Conservation (phyloP, 2,113 vertebrate species). For the Rhabdornis inornatus region DNA sequence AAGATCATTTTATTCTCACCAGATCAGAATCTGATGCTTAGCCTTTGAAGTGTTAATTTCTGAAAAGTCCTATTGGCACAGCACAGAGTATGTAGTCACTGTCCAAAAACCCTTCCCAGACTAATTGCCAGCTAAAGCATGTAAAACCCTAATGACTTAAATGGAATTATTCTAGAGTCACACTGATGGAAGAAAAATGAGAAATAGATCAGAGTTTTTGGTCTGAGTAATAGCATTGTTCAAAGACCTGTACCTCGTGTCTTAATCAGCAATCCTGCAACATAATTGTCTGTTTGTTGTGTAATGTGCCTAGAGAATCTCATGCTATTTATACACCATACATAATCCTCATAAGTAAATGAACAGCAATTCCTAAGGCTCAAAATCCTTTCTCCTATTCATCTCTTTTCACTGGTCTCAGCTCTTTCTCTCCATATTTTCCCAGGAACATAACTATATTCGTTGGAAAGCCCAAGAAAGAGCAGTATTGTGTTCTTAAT, state of each 20-base stretch:
- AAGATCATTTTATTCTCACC: neutral
- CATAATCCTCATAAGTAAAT: slow-evolving; percentile 39
- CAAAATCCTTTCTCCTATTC: slow-evolving; percentile 50
- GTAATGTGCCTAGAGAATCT: slow-evolving; percentile 32
- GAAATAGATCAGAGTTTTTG: slow-evolving; percentile 7
- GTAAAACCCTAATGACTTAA: neutral
- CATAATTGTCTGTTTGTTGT: neutral
- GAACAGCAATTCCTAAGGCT: slow-evolving; percentile 28
- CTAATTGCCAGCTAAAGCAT: neutral
- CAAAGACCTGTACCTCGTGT: neutral
- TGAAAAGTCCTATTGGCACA: slow-evolving; percentile 1
- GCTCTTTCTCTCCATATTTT: slow-evolving; percentile 61
- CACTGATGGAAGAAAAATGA: neutral
- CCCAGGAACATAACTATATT: slow-evolving; percentile 63
- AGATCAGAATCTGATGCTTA: neutral
- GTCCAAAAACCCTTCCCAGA: slow-evolving; percentile 9
- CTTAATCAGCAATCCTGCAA: neutral
- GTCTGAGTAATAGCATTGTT: neutral
- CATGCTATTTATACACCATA: slow-evolving; percentile 13
- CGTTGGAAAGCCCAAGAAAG: slow-evolving; percentile 54
- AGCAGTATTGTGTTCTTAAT: slow-evolving; percentile 53
- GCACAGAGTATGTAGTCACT: neutral
- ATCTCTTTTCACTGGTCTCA: slow-evolving; percentile 5
- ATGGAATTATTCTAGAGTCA: slow-evolving; percentile 2
- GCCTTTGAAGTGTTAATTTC: slow-evolving; percentile 38